Evolutionary conservation across 2,888 invertebrate genomes (phyloP).

Genomic region (Carpatolechia fugitivella): DNA sequence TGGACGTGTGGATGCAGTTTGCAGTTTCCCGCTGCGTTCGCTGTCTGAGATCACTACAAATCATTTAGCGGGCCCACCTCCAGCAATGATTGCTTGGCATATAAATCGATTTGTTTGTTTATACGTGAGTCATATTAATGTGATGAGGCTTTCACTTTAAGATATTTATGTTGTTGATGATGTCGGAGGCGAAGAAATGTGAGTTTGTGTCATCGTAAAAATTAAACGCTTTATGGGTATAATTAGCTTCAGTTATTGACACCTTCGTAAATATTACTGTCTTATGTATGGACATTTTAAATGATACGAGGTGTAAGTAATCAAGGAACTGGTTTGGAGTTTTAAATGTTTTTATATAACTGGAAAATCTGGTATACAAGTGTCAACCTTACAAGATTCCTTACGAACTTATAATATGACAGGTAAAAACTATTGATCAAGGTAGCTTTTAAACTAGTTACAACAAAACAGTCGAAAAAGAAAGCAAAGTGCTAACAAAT

Average conservation of each 20-base stretch:
- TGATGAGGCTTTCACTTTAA: constrained; percentile 17
- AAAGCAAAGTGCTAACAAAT: constrained; percentile 10
- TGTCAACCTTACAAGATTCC: not conserved
- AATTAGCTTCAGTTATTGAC: not conserved
- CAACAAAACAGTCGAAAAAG: not conserved
- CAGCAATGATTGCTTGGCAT: constrained; percentile 71
- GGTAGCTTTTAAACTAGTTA: not conserved
- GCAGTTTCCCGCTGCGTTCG: constrained; percentile 73
- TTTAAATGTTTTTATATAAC: not conserved
- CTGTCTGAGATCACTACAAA: constrained; percentile 76
- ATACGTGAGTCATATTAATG: constrained; percentile 38
- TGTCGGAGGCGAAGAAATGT: constrained; percentile 3
- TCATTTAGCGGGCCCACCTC: constrained; percentile 74
- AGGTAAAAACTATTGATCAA: not conserved
- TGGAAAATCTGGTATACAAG: not conserved
- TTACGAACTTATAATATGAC: not conserved
- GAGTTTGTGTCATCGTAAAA: constrained; percentile 4
- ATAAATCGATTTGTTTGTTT: constrained; percentile 64
- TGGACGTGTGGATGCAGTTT: constrained; percentile 64
- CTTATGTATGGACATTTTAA: not conserved
- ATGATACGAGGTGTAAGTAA: not conserved
- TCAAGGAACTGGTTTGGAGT: not conserved
- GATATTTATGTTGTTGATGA: constrained; percentile 1
- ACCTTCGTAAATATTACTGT: not conserved
- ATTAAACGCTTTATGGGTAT: not conserved